Evolutionary conservation across 2,113 vertebrate genomes (phyloP).

Genomic region (Himantopus leucocephalus): DNA sequence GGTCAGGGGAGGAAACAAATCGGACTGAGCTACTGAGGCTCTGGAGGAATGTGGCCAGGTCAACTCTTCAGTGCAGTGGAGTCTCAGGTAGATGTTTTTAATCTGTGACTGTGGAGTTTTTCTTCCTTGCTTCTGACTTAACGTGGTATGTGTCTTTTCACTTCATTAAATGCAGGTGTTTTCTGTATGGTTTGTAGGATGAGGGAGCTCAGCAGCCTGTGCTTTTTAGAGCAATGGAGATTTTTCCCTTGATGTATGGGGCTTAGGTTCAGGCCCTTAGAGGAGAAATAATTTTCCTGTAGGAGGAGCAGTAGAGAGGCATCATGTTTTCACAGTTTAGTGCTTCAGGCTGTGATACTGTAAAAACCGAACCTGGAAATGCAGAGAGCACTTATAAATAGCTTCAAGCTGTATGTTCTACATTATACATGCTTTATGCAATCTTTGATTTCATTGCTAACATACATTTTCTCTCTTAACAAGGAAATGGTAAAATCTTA

Average conservation of each 20-base stretch:
- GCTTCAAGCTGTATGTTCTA: constrained; percentile 34
- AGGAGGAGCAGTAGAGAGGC: constrained; percentile 34
- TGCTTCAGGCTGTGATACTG: neutral
- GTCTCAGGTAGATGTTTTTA: neutral
- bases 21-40: neutral
- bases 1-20: neutral
- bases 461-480: neutral
- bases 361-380: neutral
- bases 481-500: neutral
- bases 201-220: neutral
- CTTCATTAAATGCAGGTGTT: neutral
- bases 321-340: neutral
- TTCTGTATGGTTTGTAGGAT: neutral
- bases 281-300: neutral
- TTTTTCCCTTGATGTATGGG: neutral
- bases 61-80: neutral
- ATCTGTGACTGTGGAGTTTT: neutral
- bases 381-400: constrained; percentile 24
- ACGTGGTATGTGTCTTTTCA: fast-evolving
- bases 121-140: neutral
- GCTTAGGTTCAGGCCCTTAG: neutral
- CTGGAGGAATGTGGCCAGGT: neutral
- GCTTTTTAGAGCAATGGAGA: neutral
- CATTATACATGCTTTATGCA: constrained; percentile 5
- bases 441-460: neutral